Percentiles rank a stretch among this genome's conserved stretches.
Conservation (phyloP, 2,888 invertebrate genomes). For the Hermaeophaga mercurialis region DNA sequence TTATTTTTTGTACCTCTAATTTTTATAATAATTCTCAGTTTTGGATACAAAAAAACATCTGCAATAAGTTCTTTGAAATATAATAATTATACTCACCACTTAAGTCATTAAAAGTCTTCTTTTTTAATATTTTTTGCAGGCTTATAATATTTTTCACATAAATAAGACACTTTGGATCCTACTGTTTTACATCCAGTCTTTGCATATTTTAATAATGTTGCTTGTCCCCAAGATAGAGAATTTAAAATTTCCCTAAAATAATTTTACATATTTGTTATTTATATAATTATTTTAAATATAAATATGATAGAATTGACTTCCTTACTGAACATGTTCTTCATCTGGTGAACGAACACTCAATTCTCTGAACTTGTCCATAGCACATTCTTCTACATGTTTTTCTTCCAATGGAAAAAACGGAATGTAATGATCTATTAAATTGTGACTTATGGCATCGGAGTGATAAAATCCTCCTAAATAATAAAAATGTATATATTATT, state of each 20-base stretch:
- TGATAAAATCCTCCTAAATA: constrained; percentile 81
- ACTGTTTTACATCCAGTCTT: constrained; percentile 90
- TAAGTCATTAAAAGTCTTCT: constrained; percentile 12
- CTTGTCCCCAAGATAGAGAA: constrained; percentile 73
- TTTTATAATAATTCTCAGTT: too few relatives aligned
- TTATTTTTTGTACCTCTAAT: too few relatives aligned
- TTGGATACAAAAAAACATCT: neutral
- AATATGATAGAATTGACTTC: constrained; percentile 16
- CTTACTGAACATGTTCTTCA: constrained; percentile 48
- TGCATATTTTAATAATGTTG: constrained; percentile 75
- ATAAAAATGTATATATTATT: too few relatives aligned
- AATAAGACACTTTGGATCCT: constrained; percentile 72
- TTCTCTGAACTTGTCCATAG: constrained; percentile 66
- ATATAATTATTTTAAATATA: constrained; percentile 7
- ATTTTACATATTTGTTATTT: constrained; percentile 44
- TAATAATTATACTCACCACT: neutral
- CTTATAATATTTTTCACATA: constrained; percentile 34
- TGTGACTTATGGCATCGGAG: constrained; percentile 79
- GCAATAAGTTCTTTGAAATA: neutral
- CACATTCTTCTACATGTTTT: constrained; percentile 79
- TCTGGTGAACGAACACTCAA: constrained; percentile 42
- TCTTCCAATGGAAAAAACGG: constrained; percentile 93
- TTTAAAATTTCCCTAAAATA: constrained; percentile 68
- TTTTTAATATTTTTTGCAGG: constrained; percentile 2
- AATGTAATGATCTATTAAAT: constrained; percentile 89